A percentile compares a stretch with the other conserved stretches of the same genome.
Conservation (phyloP, 2,888 invertebrate genomes). For the Chaetogeoica ovagalla region DNA sequence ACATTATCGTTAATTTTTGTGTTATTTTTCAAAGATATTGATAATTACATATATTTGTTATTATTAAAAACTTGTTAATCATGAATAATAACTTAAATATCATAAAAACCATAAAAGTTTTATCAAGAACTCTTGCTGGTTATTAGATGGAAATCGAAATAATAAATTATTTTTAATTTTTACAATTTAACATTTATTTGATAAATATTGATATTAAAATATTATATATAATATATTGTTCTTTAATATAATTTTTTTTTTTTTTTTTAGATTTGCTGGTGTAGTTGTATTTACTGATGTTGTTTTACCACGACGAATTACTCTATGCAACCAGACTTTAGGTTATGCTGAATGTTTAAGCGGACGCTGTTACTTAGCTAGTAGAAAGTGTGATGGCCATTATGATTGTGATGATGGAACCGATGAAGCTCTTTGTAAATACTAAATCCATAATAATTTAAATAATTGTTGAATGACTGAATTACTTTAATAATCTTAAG, state of each 20-base stretch:
- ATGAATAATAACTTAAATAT: neutral
- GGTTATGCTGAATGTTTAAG: conserved; percentile 81
- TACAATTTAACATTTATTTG: neutral
- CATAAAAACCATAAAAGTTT: neutral
- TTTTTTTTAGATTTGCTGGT: conserved; percentile 66
- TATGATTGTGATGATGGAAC: conserved; percentile 82
- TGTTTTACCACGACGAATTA: conserved; percentile 69
- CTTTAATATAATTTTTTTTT: neutral
- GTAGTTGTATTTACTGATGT: conserved; percentile 90
- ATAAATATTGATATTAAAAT: neutral
- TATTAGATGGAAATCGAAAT: too few relatives aligned
- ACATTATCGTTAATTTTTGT: neutral
- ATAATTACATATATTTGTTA: neutral
- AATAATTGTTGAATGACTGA: neutral
- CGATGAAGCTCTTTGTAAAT: conserved; percentile 78
- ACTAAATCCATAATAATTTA: conserved; percentile 4
- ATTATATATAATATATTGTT: neutral
- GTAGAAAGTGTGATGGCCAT: conserved; percentile 76
- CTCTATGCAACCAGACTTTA: conserved; percentile 71
- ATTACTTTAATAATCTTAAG: too few relatives aligned
- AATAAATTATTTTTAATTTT: too few relatives aligned
- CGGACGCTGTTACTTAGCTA: conserved; percentile 75
- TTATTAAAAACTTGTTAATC: neutral
- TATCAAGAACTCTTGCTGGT: too few relatives aligned
- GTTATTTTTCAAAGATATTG: neutral